Base-by-base conservation (phyloP, 2,888 invertebrate genomes). In the Dynastes tityus region DNA sequence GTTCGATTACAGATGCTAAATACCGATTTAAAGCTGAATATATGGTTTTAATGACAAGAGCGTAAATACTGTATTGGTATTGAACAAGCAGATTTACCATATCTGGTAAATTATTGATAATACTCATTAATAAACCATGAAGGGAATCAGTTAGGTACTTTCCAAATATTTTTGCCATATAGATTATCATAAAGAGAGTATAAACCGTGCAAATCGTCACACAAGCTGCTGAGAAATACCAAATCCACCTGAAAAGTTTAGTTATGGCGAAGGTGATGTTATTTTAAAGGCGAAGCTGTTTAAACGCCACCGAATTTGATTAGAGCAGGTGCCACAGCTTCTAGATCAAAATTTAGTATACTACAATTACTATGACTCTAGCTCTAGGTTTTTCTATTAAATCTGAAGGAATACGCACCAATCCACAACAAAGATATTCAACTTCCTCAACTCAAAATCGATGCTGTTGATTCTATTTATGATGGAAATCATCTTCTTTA, bases 41-140 rank as follows among this genome's bases (percentile, higher is more conserved):
- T 45, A 11, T 8, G 8, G 2, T 11, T 45, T 45, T 45, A 45
- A 45, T 45, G 6, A 84, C 79, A 63, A 82, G 67, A 1, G 84
- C 71, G 74, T 82, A 84, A 55, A 81, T 81, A 61, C 77, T 78
- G 65, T 84, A 84, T 58, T 84, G 82, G n/a, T 83, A 51, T 76
- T 83, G 82, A 81, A 84, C 82, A 9, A 83, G 45, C 29, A 83
- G 55, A 71, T 83, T 84, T 1, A 80, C 80, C 40, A 80, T 75
- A 76, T 77, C 58, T 5, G 71, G 49, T 8, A 70, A 63, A 51
- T 8, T 9, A 63, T 13, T 37, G 16, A 1, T 1, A 2, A 49
- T 16, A 8, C 27, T 16, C 8, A 11, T 11, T 1, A 49, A n/a
- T 53, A 77, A 13, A 8, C 32, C 45, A 32, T 45, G 9, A 8